These are phyloP conservation scores for Acropternis orthonyx DNA, from an alignment of 2,797 vertebrate genomes.

Conservation along the genomic window DNA sequence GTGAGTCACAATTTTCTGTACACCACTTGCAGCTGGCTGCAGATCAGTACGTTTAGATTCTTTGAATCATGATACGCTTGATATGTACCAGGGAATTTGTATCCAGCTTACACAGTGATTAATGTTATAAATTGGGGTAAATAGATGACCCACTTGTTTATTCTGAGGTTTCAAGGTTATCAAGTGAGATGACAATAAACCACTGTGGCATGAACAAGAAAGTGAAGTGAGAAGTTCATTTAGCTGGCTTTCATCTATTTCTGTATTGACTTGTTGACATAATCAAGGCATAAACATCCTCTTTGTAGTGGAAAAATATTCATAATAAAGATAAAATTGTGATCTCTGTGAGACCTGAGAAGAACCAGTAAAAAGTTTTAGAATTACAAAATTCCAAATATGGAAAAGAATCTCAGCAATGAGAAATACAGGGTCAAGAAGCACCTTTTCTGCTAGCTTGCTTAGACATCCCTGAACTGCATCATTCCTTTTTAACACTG, in stretches of 20 bases:
- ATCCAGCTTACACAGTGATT: background rate
- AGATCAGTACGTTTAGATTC: background rate
- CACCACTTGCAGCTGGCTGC: background rate
- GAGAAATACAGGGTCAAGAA: background rate
- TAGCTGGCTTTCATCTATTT: background rate
- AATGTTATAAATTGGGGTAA: background rate
- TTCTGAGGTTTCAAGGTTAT: conserved; percentile 18
- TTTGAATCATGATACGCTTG: background rate
- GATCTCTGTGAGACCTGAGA: background rate
- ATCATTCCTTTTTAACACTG: background rate
- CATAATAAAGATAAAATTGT: background rate
- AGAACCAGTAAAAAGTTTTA: background rate
- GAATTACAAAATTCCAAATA: background rate
- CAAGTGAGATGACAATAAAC: background rate
- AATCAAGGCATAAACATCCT: background rate
- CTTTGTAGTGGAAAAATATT: background rate
- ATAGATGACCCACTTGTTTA: background rate
- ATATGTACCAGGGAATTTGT: background rate
- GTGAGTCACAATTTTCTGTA: background rate
- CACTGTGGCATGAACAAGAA: background rate
- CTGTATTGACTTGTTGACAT: background rate
- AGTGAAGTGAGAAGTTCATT: background rate
- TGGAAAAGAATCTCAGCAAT: background rate
- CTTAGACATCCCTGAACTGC: background rate
- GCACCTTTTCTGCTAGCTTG: background rate